These are phyloP conservation scores for Pollenia amentaria DNA, from an alignment of 2,888 invertebrate species.

Conservation along the genomic window DNA sequence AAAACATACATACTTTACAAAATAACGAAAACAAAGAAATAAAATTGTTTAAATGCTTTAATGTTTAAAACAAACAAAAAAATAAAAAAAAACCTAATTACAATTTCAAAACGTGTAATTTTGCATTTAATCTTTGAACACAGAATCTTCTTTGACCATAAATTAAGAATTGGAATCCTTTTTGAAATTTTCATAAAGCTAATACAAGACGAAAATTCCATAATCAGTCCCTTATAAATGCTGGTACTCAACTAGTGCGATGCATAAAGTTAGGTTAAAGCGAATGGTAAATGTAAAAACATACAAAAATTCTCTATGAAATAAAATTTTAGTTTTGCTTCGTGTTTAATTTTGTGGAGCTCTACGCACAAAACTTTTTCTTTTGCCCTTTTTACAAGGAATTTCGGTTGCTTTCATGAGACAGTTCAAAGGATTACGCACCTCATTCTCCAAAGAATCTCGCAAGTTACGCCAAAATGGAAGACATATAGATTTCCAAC, in stretches of 20 bases:
- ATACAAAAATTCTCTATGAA: too few species aligned
- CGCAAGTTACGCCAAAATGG: slow-evolving; percentile 78
- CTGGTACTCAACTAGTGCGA: too few species aligned
- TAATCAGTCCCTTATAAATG: too few species aligned
- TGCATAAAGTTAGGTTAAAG: too few species aligned
- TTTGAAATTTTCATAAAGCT: too few species aligned
- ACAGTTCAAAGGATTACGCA: background rate
- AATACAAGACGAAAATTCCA: too few species aligned
- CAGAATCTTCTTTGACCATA: too few species aligned
- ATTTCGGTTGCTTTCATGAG: background rate
- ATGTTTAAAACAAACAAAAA: slow-evolving; percentile 56
- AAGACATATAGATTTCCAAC: slow-evolving; percentile 79
- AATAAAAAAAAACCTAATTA: slow-evolving; percentile 29
- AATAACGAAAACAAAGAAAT: slow-evolving; percentile 54
- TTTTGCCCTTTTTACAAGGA: background rate
- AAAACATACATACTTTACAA: slow-evolving; percentile 21
- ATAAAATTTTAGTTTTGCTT: too few species aligned
- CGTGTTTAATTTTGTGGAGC: background rate
- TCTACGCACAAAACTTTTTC: slow-evolving; percentile 16
- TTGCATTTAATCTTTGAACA: too few species aligned
- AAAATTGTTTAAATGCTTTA: slow-evolving; percentile 66
- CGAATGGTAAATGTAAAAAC: too few species aligned
- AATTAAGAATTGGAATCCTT: too few species aligned
- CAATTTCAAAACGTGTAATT: slow-evolving; percentile 7
- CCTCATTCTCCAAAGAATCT: slow-evolving; percentile 13